Conservation (phyloP, 2,797 vertebrate genomes). For the Peromyscus eremicus region DNA sequence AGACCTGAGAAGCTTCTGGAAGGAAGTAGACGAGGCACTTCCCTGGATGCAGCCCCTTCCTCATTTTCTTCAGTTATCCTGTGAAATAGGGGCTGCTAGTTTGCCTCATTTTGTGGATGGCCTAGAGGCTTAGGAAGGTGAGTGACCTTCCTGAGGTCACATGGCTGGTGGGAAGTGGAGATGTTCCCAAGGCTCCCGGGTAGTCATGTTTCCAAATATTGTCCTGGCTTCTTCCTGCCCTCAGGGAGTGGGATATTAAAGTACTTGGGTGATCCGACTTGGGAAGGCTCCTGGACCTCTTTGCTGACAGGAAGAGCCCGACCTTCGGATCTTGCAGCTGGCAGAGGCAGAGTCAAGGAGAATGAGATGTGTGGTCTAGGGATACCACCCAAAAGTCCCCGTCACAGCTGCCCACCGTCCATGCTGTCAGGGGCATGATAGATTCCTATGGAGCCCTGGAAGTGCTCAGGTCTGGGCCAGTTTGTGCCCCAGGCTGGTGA, state of each 20-base stretch:
- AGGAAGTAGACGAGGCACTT: not conserved
- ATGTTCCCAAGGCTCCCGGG: not conserved
- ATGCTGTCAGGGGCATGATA: not conserved
- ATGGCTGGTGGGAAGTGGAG: not conserved
- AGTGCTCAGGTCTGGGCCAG: not conserved
- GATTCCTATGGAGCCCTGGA: not conserved
- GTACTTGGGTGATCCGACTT: not conserved
- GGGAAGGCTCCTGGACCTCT: not conserved
- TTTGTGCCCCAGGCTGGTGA: not conserved
- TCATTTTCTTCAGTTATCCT: not conserved
- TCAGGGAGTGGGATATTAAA: not conserved
- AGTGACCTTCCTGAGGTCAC: not conserved
- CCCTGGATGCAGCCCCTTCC: not conserved
- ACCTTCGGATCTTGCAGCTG: not conserved
- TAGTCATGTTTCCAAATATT: not conserved
- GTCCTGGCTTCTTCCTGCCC: not conserved
- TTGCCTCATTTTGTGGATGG: not conserved
- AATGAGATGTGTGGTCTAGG: not conserved
- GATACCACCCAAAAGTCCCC: not conserved
- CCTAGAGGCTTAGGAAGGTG: slow-evolving; percentile 7
- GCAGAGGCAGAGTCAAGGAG: not conserved
- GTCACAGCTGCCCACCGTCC: not conserved
- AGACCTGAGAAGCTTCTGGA: slow-evolving; percentile 32
- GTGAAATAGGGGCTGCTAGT: not conserved
- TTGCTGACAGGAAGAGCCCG: not conserved